Conservation (phyloP, 2,113 vertebrate genomes). For the Phodopus roborovskii region DNA sequence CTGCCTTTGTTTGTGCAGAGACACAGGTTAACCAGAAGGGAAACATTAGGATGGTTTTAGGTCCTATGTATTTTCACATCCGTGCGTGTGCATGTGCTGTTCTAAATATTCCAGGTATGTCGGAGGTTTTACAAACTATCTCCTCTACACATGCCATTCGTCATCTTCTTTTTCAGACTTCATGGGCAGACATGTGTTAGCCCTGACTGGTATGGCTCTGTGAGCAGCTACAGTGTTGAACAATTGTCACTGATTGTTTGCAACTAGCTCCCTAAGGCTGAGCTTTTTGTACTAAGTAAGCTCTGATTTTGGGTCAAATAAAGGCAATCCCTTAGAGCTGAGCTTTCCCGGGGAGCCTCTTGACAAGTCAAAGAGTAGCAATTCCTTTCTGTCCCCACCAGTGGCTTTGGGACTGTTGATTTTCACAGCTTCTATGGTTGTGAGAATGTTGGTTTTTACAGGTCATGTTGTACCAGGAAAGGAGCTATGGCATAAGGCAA, state of each 20-base stretch:
- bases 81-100: background rate
- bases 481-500: background rate
- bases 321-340: background rate
- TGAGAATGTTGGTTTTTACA: background rate
- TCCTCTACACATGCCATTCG: background rate
- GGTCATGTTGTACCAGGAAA: background rate
- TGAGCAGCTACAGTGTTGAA: background rate
- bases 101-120: background rate
- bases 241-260: constrained; percentile 22
- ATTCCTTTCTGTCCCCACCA: background rate
- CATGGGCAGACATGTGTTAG: background rate
- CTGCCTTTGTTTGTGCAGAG: background rate
- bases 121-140: background rate
- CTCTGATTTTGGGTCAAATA: background rate
- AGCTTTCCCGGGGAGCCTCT: background rate
- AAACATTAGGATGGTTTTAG: background rate
- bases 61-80: background rate
- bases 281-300: background rate
- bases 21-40: background rate
- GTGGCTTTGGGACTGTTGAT: background rate
- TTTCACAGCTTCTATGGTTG: background rate
- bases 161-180: background rate
- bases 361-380: background rate
- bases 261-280: background rate
- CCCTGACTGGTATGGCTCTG: background rate